These are phyloP conservation scores for Crypturellus tataupa DNA, from an alignment of 2,797 vertebrate genomes.

Conservation along the genomic window DNA sequence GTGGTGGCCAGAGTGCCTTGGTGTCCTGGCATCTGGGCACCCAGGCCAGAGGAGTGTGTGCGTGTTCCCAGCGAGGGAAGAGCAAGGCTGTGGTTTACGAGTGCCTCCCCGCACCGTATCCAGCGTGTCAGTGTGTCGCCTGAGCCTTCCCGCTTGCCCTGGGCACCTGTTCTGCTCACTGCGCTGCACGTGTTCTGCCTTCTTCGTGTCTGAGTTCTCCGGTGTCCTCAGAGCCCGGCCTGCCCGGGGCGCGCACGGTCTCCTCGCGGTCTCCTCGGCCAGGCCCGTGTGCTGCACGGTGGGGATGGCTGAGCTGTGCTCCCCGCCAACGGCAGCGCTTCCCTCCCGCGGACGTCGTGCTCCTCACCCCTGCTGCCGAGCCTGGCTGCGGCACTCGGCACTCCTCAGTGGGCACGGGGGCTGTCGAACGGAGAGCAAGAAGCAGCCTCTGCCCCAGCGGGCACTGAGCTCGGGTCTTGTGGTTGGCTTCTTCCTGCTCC, in stretches of 20 bases:
- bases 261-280: not conserved
- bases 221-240: not conserved
- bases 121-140: slow-evolving; percentile 9
- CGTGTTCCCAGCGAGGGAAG: rapidly evolving
- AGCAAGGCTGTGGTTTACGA: rapidly evolving
- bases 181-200: not conserved
- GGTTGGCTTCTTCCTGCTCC: not conserved
- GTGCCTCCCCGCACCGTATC: not conserved
- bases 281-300: not conserved
- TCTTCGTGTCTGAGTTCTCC: not conserved
- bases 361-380: not conserved
- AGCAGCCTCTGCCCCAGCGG: not conserved
- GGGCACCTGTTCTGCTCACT: slow-evolving; percentile 20
- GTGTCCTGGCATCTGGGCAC: not conserved
- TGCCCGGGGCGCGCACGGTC: not conserved
- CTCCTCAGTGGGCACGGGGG: rapidly evolving
- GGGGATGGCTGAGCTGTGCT: not conserved
- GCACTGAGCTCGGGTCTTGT: not conserved
- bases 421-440: not conserved
- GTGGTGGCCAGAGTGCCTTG: not conserved
- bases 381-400: rapidly evolving
- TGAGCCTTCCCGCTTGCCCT: not conserved
- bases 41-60: not conserved
- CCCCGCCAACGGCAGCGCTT: not conserved
- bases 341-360: not conserved